Conservation (phyloP, 2,888 invertebrate species). For the Steromphala cineraria region DNA sequence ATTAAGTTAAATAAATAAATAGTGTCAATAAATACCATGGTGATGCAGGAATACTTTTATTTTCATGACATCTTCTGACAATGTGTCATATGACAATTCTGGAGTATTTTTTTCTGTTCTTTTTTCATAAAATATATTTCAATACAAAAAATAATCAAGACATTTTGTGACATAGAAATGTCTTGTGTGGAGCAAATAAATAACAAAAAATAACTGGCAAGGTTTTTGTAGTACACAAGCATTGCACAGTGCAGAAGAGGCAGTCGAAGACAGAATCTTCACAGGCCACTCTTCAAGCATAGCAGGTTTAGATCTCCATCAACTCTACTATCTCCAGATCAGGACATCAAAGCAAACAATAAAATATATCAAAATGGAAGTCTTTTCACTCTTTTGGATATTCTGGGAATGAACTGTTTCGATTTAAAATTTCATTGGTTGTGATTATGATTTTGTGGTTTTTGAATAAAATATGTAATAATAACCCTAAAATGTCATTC, state of each 20-base stretch:
- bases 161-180: background rate
- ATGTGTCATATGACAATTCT: slow-evolving; percentile 14
- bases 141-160: slow-evolving; percentile 17
- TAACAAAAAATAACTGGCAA: slow-evolving; percentile 16
- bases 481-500: too few relatives aligned
- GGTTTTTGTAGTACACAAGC: background rate
- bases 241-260: background rate
- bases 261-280: too few relatives aligned
- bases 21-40: slow-evolving; percentile 23
- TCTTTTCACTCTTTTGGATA: too few relatives aligned
- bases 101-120: slow-evolving; percentile 15
- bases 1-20: slow-evolving; percentile 25
- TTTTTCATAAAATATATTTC: slow-evolving; percentile 16
- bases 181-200: slow-evolving; percentile 15
- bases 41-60: slow-evolving; percentile 8
- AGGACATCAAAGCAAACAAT: too few relatives aligned
- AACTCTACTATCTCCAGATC: too few relatives aligned
- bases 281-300: too few relatives aligned
- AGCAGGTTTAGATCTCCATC: too few relatives aligned
- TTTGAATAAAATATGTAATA: too few relatives aligned
- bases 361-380: too few relatives aligned
- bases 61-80: slow-evolving; percentile 15
- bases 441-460: too few relatives aligned
- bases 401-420: too few relatives aligned
- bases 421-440: too few relatives aligned